Evolutionary conservation across 2,797 vertebrate genomes (phyloP), one percentile per base, ranked within the genome.

Genomic region (Eulemur coronatus): DNA sequence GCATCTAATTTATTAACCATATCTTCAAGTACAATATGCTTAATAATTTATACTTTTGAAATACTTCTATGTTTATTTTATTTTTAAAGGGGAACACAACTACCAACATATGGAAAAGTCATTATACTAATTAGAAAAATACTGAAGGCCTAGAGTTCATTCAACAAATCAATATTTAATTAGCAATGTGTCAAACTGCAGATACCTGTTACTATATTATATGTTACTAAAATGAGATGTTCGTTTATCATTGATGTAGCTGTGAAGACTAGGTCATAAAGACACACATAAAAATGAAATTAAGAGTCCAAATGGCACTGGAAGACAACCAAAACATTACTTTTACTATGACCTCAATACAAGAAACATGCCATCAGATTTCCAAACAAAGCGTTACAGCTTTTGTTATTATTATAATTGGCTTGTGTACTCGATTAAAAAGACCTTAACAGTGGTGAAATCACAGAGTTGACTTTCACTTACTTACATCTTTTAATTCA

Each of bases 161-260:
- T 94, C 46, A 84, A 98, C 96, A 98, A 98, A 98, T 98, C 98
- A 98, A 98, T 98, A 98, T 98, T 98, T 99, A 98, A 98, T 98
- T 98, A 99, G 97, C 92, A 97, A 96, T 84, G 95, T 97, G 97
- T 97, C 98, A 97, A 89, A 97, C 14, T 90, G 20, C 50, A 96
- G 96, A 96, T 82, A 81, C 79, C 91, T 96, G 79, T 96, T 95
- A 97, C 97, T 98, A 79, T 28, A 35, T 8, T 87, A 65, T 97
- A 30, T 85, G 63, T 14, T 95, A 65, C 73, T 72, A 96, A 96
- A 94, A 78, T 26, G 61, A 96, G 95, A 96, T 70, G 48, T n/a
- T 26, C 15, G 17, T 79, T 97, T 87, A 85, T 98, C 94, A 93
- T 20, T 35, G 48, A 41, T 57, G 67, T 24, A 20, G 0, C 48